Evolutionary conservation across 2,113 vertebrate genomes (phyloP).

Genomic region (Cebus imitator): DNA sequence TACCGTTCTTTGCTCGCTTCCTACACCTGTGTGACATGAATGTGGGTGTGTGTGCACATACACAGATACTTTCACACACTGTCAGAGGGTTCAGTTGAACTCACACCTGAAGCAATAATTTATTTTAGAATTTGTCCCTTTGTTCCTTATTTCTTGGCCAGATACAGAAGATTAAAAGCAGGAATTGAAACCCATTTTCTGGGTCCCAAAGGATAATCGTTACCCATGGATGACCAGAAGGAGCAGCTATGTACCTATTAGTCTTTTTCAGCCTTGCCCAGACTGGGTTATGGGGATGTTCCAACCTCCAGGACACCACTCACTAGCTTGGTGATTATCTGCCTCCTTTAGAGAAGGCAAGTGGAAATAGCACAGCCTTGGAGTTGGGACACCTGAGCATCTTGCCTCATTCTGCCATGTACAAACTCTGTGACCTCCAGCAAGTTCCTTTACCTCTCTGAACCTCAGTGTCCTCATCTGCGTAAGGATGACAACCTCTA

Average conservation of each 20-base stretch:
- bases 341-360: background rate
- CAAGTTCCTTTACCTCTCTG: background rate
- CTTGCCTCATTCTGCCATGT: background rate
- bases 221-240: background rate
- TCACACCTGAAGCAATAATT: constrained; percentile 1
- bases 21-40: background rate
- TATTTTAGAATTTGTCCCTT: background rate
- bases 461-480: background rate
- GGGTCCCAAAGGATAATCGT: background rate
- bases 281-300: background rate
- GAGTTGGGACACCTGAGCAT: background rate
- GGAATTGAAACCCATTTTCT: background rate
- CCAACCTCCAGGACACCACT: background rate
- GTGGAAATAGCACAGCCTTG: background rate
- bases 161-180: constrained; percentile 15
- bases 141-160: constrained; percentile 20
- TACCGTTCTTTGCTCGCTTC: background rate
- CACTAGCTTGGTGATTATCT: background rate
- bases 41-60: background rate
- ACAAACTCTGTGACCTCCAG: background rate
- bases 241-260: background rate
- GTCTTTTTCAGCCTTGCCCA: background rate
- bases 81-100: background rate
- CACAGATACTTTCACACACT: background rate
- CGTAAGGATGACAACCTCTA: background rate